A percentile compares a stretch with the other conserved stretches of the same genome.
phyloP scores from a whole-genome alignment of 2,888 invertebrate genomes.

The Nowickia ferox region DNA sequence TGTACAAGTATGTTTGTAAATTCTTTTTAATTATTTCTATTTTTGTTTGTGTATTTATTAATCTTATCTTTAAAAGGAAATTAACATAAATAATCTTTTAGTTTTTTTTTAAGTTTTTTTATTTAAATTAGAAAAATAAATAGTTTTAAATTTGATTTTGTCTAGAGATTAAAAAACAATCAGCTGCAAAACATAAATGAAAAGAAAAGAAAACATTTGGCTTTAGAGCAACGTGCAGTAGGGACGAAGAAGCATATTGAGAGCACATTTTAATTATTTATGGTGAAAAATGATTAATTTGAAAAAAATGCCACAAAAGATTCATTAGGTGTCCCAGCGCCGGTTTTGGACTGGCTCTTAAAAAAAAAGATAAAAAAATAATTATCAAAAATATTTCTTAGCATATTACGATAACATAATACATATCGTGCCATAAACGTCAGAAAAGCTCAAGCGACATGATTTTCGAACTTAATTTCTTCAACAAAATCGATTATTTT shows the following conservation, averaged over 20 bases:
- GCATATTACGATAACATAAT: too few relatives aligned
- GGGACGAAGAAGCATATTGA: background rate
- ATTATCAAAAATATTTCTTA: too few relatives aligned
- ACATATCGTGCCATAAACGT: too few relatives aligned
- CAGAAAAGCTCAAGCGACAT: too few relatives aligned
- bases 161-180: slow-evolving; percentile 31
- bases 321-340: too few relatives aligned
- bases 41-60: slow-evolving; percentile 16
- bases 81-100: slow-evolving; percentile 40
- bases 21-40: slow-evolving; percentile 53
- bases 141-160: slow-evolving; percentile 36
- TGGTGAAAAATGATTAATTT: background rate
- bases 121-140: slow-evolving; percentile 54
- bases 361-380: too few relatives aligned
- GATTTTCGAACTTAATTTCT: too few relatives aligned
- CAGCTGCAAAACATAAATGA: background rate
- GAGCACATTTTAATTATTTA: background rate
- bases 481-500: too few relatives aligned
- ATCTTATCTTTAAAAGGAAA: slow-evolving; percentile 65
- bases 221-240: slow-evolving; percentile 2
- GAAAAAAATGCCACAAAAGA: background rate
- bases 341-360: too few relatives aligned
- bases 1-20: background rate
- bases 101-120: slow-evolving; percentile 22
- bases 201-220: background rate